Evolutionary conservation across 2,113 vertebrate species (phyloP).

Genomic region (Suricata suricatta): DNA sequence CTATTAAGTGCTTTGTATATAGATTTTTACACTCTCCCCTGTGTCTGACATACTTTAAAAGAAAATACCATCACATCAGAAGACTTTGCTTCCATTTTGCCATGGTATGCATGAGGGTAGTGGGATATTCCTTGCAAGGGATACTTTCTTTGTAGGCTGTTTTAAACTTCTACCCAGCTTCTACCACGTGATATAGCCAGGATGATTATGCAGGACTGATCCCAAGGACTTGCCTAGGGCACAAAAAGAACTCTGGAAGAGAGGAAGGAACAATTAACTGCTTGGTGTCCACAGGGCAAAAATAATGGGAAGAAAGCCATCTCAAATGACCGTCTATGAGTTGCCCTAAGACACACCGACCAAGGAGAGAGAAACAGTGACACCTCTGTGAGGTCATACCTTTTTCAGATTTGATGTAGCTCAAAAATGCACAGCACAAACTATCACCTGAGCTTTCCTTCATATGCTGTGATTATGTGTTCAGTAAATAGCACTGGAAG

Average conservation of each 20-base stretch:
- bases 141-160: not conserved
- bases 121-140: not conserved
- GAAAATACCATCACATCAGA: not conserved
- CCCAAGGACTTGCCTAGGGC: not conserved
- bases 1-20: not conserved
- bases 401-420: constrained; percentile 51
- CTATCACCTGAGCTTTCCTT: constrained; percentile 73
- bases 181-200: not conserved
- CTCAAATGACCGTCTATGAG: not conserved
- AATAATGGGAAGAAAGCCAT: constrained; percentile 1
- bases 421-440: constrained; percentile 48
- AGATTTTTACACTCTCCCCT: not conserved
- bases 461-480: constrained; percentile 79
- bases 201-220: not conserved
- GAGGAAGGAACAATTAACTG: constrained; percentile 4
- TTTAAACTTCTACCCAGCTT: not conserved
- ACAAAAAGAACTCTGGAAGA: not conserved
- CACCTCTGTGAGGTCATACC: not conserved
- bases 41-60: not conserved
- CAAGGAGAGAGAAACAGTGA: constrained; percentile 17
- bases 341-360: constrained; percentile 48
- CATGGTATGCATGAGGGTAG: not conserved
- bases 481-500: constrained; percentile 83
- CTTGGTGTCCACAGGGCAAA: not conserved
- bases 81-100: not conserved